Conservation (phyloP, 2,113 vertebrate species). For the Datnioides undecimradiatus region DNA sequence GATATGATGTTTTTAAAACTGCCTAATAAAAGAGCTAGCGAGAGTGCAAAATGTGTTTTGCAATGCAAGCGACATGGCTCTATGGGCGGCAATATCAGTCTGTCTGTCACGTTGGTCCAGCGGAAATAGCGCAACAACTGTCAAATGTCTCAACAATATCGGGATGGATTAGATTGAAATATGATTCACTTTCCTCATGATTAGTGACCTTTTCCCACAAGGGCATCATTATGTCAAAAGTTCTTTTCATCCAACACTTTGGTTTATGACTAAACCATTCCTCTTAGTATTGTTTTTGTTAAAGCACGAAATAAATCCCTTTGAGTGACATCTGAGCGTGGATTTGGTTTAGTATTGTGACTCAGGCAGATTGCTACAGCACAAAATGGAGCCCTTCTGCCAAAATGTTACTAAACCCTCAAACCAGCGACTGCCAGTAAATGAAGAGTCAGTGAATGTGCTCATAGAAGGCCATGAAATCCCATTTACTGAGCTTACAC, state of each 20-base stretch:
- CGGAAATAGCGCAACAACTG: slow-evolving; percentile 1
- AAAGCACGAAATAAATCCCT: slow-evolving; percentile 45
- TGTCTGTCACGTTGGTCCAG: slow-evolving; percentile 1
- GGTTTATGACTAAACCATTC: not conserved
- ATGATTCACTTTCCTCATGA: not conserved
- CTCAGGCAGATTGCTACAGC: slow-evolving; percentile 25
- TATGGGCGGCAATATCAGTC: not conserved
- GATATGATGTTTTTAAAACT: not conserved
- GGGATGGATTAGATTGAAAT: not conserved
- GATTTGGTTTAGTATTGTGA: slow-evolving; percentile 46
- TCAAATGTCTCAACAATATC: too few relatives aligned
- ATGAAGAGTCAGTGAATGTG: slow-evolving; percentile 27
- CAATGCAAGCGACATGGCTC: not conserved
- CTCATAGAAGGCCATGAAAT: slow-evolving; percentile 60
- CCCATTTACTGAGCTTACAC: slow-evolving; percentile 33
- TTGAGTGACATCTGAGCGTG: slow-evolving; percentile 48
- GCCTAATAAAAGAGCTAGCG: not conserved
- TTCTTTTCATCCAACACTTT: not conserved
- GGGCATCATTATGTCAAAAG: not conserved
- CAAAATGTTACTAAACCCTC: slow-evolving; percentile 46
- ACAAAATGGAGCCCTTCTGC: slow-evolving; percentile 45
- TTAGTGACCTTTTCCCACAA: too few relatives aligned
- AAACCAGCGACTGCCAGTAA: slow-evolving; percentile 51
- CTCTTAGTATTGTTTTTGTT: slow-evolving; percentile 1
- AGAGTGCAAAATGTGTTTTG: slow-evolving; percentile 1